Conservation (phyloP, 2,888 invertebrate species). For the Caenorhabditis macrosperma region DNA sequence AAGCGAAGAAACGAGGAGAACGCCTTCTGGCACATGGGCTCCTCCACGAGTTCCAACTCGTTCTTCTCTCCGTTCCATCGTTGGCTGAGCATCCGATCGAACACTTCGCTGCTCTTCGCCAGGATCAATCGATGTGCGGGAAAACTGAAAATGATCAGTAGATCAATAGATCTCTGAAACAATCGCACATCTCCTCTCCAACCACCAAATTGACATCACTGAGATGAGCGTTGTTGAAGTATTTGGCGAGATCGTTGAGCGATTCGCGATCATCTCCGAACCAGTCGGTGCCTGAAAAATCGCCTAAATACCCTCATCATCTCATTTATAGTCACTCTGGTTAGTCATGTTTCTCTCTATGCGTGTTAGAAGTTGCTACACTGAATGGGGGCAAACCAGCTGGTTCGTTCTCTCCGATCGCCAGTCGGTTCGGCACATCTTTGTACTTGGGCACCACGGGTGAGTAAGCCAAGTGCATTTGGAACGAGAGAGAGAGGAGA, state of each 20-base stretch:
- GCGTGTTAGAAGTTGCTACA: not conserved
- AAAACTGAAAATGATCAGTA: conserved; percentile 70
- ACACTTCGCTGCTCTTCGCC: conserved; percentile 82
- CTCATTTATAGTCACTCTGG: not conserved
- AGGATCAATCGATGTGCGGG: conserved; percentile 82
- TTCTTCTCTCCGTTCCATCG: conserved; percentile 80
- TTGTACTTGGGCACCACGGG: conserved; percentile 49
- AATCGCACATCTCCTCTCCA: conserved; percentile 79
- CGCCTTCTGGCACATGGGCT: conserved; percentile 80
- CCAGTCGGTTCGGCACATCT: conserved; percentile 66
- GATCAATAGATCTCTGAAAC: not conserved
- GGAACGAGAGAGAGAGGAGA: conserved; percentile 3
- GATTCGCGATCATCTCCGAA: conserved; percentile 80
- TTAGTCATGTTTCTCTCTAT: not conserved
- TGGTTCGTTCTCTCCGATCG: conserved; percentile 65
- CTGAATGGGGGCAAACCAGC: conserved; percentile 50
- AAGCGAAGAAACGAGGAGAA: conserved; percentile 81
- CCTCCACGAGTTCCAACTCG: conserved; percentile 80
- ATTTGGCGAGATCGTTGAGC: conserved; percentile 78
- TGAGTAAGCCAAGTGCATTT: conserved; percentile 7
- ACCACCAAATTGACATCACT: conserved; percentile 80
- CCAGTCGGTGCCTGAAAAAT: conserved; percentile 77
- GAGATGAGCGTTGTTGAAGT: conserved; percentile 79
- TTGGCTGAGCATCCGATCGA: conserved; percentile 82
- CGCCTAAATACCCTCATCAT: not conserved